phyloP scores from a whole-genome alignment of 2,113 vertebrate species.

The Leuciscus idus region DNA sequence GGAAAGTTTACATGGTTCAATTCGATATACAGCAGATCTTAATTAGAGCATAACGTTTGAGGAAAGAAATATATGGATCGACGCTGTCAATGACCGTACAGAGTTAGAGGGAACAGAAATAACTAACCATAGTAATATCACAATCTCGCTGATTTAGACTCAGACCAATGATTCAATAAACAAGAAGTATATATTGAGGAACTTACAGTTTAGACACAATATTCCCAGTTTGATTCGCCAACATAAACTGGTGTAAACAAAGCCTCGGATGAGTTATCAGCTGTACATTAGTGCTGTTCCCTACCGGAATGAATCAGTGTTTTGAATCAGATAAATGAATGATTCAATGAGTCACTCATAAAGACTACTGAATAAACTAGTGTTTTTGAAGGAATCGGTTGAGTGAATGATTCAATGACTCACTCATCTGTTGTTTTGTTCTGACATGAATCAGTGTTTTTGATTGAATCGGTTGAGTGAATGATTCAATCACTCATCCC shows the following conservation, averaged over 20 bases:
- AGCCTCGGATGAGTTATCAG: not conserved
- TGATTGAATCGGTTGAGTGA: not conserved
- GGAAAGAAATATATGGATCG: conserved; percentile 12
- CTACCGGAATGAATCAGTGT: not conserved
- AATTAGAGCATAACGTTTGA: conserved; percentile 29
- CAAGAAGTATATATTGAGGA: not conserved
- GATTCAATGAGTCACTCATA: not conserved
- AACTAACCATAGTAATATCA: not conserved
- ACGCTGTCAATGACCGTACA: conserved; percentile 26
- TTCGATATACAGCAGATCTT: conserved; percentile 32
- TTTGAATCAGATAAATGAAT: not conserved
- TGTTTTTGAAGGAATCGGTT: not conserved
- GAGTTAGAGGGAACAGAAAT: conserved; percentile 2
- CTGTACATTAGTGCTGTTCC: too few species aligned
- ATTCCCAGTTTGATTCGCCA: not conserved
- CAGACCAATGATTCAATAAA: not conserved
- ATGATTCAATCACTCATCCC: not conserved
- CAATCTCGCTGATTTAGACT: not conserved
- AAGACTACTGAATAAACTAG: not conserved
- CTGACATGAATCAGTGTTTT: not conserved
- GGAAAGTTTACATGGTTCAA: not conserved
- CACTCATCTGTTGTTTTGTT: not conserved
- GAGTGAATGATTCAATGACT: not conserved
- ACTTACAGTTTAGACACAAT: not conserved
- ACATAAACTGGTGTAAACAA: not conserved